Evolutionary conservation across 1,140 invertebrate species (phyloP).

Genomic region (Zaprionus taronus): DNA sequence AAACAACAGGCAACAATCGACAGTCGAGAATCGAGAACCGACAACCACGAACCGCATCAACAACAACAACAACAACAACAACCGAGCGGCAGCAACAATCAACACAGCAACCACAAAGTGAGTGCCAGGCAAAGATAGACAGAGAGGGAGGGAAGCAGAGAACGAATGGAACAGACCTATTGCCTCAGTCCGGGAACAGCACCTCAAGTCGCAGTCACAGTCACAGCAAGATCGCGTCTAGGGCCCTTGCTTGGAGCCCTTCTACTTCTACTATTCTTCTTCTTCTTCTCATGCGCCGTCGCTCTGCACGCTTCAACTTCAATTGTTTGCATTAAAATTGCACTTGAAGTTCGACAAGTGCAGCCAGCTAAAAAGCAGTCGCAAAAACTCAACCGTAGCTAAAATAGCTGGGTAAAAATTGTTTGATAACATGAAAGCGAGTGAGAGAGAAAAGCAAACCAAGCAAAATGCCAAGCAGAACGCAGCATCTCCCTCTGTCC

Average conservation of each 20-base stretch:
- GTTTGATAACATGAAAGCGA: conserved; percentile 67
- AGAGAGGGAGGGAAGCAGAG: not conserved
- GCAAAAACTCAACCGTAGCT: conserved; percentile 62
- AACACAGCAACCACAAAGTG: conserved; percentile 45
- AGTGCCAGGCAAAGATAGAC: conserved; percentile 19
- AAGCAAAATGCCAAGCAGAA: conserved; percentile 33
- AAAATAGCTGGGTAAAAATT: conserved; percentile 74
- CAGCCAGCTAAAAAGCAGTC: conserved; percentile 45
- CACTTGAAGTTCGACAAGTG: conserved; percentile 78
- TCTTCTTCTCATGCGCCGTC: conserved; percentile 30
- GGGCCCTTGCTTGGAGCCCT: conserved; percentile 22
- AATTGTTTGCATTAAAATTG: conserved; percentile 82
- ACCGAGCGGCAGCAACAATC: conserved; percentile 46
- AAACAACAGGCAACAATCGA: conserved; percentile 11
- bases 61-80: conserved; percentile 51
- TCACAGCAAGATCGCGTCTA: conserved; percentile 36
- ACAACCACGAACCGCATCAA: conserved; percentile 55
- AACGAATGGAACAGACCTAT: not conserved
- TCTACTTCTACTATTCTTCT: no score
- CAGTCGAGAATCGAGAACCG: conserved; percentile 43
- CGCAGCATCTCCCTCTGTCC: not conserved
- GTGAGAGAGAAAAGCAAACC: conserved; percentile 23
- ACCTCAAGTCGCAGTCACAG: not conserved
- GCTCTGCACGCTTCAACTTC: conserved; percentile 78
- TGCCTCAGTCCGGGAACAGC: not conserved